These are phyloP conservation scores for Drosophila emarginata DNA, from an alignment of 2,888 invertebrate genomes.

Conservation along the genomic window DNA sequence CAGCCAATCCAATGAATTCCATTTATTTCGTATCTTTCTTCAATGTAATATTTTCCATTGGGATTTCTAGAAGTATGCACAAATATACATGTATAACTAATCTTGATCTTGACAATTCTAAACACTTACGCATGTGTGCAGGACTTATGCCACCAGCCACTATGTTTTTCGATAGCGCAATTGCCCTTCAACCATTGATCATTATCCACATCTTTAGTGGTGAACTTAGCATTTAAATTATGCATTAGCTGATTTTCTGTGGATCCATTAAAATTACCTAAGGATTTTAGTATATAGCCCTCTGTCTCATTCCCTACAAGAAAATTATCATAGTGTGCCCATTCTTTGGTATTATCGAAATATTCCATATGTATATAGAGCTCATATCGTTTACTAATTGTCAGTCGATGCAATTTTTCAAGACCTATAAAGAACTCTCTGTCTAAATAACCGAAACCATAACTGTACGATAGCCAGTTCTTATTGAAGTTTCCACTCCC, in stretches of 20 bases:
- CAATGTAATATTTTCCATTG: neutral
- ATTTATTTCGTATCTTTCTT: neutral
- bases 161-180: conserved; percentile 12
- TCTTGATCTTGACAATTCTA: neutral
- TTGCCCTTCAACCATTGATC: neutral
- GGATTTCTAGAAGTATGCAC: neutral
- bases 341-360: neutral
- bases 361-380: conserved; percentile 9
- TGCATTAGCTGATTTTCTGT: neutral
- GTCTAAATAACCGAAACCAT: conserved; percentile 3
- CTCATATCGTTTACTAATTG: neutral
- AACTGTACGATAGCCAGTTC: neutral
- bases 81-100: neutral
- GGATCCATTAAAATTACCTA: conserved; percentile 3
- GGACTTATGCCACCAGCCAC: conserved; percentile 9
- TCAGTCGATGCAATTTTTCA: conserved; percentile 7
- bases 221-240: conserved; percentile 3
- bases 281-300: neutral
- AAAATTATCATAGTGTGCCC: conserved; percentile 1
- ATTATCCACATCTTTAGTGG: conserved; percentile 2
- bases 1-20: conserved; percentile 3
- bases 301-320: neutral
- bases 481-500: neutral
- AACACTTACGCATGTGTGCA: neutral
- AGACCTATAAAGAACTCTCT: conserved; percentile 6